Evolutionary conservation across 2,797 vertebrate species (phyloP).

Genomic region (Pampus argenteus): DNA sequence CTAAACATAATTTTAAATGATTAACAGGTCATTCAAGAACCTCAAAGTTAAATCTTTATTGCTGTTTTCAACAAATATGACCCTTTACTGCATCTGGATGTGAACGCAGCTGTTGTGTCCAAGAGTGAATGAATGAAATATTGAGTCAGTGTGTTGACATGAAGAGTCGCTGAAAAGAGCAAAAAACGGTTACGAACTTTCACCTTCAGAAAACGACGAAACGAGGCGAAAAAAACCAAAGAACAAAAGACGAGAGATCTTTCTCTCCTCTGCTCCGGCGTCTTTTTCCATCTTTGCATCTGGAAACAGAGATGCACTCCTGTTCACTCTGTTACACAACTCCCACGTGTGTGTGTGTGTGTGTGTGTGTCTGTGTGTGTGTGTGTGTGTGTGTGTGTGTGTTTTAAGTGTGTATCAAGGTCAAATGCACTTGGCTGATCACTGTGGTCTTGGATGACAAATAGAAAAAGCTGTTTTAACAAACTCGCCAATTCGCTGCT

Average conservation of each 20-base stretch:
- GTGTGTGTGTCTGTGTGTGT: conserved; percentile 14
- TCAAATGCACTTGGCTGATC: conserved; percentile 59
- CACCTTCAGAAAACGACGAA: conserved; percentile 4
- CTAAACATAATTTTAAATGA: no score
- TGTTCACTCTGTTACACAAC: conserved; percentile 60
- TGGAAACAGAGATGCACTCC: conserved; percentile 51
- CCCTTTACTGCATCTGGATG: conserved; percentile 12
- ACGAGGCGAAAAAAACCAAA: background rate
- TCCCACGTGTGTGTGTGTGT: conserved; percentile 27
- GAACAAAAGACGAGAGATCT: background rate
- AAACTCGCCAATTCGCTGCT: conserved; percentile 55
- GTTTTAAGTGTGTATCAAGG: conserved; percentile 11
- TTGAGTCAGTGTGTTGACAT: conserved; percentile 6
- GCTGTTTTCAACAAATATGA: background rate
- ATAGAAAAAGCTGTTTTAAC: conserved; percentile 49
- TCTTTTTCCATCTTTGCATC: conserved; percentile 41
- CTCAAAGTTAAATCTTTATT: background rate
- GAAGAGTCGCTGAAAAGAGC: conserved; percentile 2
- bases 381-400: conserved; percentile 18
- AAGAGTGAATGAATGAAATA: conserved; percentile 14
- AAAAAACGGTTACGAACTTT: background rate
- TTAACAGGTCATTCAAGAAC: no score
- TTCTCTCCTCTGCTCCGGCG: background rate
- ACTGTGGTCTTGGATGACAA: conserved; percentile 38
- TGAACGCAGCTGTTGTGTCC: background rate